A percentile compares a stretch with the other conserved stretches of the same genome.
Evolutionary conservation across 1,140 invertebrate species (phyloP).

Genomic region (Oryzaephilus surinamensis): DNA sequence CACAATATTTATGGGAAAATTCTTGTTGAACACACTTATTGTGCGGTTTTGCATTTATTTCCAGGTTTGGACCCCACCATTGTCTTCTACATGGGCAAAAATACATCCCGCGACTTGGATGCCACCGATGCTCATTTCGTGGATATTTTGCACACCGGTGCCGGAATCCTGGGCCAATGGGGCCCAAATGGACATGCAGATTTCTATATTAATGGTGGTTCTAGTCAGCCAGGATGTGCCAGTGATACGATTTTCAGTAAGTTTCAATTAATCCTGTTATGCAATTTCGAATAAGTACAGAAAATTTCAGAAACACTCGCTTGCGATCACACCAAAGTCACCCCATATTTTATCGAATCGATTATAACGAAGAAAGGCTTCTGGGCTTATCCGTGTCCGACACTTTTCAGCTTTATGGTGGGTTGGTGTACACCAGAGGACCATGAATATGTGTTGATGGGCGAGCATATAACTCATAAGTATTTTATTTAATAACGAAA

Average conservation of each 20-base stretch:
- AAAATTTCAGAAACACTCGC: slow-evolving; percentile 61
- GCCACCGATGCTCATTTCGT: slow-evolving; percentile 76
- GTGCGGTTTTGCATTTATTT: too few species aligned
- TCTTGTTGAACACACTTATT: too few species aligned
- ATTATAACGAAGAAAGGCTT: slow-evolving; percentile 67
- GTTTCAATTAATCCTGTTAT: slow-evolving; percentile 23
- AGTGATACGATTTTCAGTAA: slow-evolving; percentile 69
- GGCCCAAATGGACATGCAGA: slow-evolving; percentile 79
- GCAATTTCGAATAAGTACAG: neutral
- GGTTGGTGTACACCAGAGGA: slow-evolving; percentile 68
- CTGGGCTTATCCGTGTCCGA: slow-evolving; percentile 71
- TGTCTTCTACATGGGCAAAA: slow-evolving; percentile 68
- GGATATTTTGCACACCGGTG: slow-evolving; percentile 81
- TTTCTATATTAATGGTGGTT: slow-evolving; percentile 84
- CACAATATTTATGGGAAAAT: too few species aligned
- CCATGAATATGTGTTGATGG: slow-evolving; percentile 70
- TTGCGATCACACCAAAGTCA: slow-evolving; percentile 80
- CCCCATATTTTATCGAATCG: slow-evolving; percentile 78
- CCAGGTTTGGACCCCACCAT: slow-evolving; percentile 74
- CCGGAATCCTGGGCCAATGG: slow-evolving; percentile 74
- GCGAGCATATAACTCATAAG: slow-evolving; percentile 51
- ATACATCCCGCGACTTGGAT: slow-evolving; percentile 71
- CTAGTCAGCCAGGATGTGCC: slow-evolving; percentile 75
- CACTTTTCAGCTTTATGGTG: slow-evolving; percentile 66
- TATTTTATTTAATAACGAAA: slow-evolving; percentile 6